phyloP scores from a whole-genome alignment of 1,140 invertebrate species.

The Penaeus indicus region DNA sequence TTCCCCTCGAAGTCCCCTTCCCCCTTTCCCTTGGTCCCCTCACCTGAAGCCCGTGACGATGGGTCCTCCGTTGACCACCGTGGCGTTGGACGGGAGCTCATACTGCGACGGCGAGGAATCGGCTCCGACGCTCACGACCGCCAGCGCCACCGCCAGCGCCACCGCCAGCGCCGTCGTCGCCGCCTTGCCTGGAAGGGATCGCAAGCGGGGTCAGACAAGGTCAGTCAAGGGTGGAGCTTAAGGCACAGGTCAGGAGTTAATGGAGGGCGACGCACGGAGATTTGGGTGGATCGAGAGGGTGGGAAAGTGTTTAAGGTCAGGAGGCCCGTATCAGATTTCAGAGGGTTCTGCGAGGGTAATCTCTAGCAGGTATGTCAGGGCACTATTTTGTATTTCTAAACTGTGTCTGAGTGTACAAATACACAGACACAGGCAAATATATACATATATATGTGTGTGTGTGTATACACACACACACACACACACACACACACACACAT shows the following conservation, averaged over 20 bases:
- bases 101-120: constrained; percentile 64
- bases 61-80: constrained; percentile 65
- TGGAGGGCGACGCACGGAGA: too few relatives aligned
- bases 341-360: background rate
- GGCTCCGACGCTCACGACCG: background rate
- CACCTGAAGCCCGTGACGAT: constrained; percentile 66
- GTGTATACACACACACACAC: too few relatives aligned
- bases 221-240: background rate
- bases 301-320: background rate
- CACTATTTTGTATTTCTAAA: background rate
- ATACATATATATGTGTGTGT: too few relatives aligned
- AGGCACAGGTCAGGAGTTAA: background rate
- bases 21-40: background rate
- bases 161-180: constrained; percentile 13
- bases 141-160: constrained; percentile 26
- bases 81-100: constrained; percentile 64
- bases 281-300: background rate
- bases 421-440: background rate
- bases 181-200: background rate
- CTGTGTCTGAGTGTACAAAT: background rate
- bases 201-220: background rate
- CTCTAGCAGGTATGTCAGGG: background rate
- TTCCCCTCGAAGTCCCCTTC: background rate
- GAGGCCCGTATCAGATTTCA: background rate
- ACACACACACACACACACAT: too few relatives aligned